Percentiles rank a stretch among this genome's conserved stretches.
These are phyloP conservation scores for Scaptomyza cyrtandrae DNA, from an alignment of 2,888 invertebrate species.

Conservation along the genomic window DNA sequence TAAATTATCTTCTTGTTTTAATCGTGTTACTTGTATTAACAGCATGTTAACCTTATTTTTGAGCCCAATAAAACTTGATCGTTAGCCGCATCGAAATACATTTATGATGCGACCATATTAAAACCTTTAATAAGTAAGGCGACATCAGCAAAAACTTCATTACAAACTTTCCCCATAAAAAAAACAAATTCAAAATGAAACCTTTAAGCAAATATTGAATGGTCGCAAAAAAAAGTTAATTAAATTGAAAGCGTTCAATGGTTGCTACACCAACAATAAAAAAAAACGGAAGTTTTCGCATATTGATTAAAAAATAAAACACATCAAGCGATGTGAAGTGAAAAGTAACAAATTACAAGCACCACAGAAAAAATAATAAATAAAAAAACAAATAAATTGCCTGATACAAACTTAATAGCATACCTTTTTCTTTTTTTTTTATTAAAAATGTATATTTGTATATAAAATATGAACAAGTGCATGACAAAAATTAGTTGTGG, in stretches of 20 bases:
- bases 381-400: conserved; percentile 7
- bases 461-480: conserved; percentile 10
- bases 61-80: not conserved
- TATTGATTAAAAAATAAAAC: conserved; percentile 36
- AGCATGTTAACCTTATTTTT: not conserved
- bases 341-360: conserved; percentile 15
- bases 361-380: conserved; percentile 5
- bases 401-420: conserved; percentile 1
- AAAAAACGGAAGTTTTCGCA: conserved; percentile 30
- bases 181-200: not conserved
- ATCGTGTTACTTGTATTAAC: not conserved
- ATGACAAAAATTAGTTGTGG: conserved; percentile 31
- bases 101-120: conserved; percentile 15
- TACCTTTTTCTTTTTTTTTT: not conserved
- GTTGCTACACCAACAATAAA: conserved; percentile 26
- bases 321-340: not conserved
- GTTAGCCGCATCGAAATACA: not conserved
- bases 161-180: conserved; percentile 20
- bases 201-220: conserved; percentile 28
- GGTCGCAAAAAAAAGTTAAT: conserved; percentile 59
- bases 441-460: not conserved
- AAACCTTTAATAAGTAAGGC: conserved; percentile 52
- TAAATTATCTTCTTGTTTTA: not conserved
- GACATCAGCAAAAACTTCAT: conserved; percentile 30
- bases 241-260: conserved; percentile 72